Evolutionary conservation across 2,113 vertebrate species (phyloP).

Genomic region (Saguinus midas): DNA sequence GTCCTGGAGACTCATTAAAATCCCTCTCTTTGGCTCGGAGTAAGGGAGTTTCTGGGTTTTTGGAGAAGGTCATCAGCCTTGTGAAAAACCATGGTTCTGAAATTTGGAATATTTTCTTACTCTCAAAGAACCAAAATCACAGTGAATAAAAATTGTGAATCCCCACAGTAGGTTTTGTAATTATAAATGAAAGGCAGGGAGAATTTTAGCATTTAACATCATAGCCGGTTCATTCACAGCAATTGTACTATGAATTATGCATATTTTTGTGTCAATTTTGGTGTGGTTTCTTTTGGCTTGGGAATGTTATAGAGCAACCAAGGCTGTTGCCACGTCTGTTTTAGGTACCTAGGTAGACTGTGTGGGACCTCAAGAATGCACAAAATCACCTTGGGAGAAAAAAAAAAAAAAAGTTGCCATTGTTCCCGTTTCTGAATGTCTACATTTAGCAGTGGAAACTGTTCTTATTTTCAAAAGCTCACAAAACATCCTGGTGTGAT

Average conservation of each 20-base stretch:
- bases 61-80: neutral
- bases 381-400: neutral
- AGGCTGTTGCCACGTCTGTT: neutral
- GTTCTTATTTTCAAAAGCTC: constrained; percentile 22
- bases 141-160: neutral
- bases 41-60: neutral
- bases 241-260: neutral
- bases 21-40: constrained; percentile 19
- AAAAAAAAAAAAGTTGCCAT: neutral
- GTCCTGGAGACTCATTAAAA: constrained; percentile 24
- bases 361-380: neutral
- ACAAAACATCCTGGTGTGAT: neutral
- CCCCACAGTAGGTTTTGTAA: neutral
- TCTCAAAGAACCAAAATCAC: neutral
- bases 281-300: neutral
- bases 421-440: neutral
- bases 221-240: neutral
- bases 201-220: neutral
- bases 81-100: neutral
- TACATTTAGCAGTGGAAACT: neutral
- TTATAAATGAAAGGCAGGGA: constrained; percentile 28
- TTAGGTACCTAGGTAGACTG: neutral
- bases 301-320: neutral
- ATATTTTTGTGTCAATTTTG: neutral
- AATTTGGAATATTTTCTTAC: neutral